These are phyloP conservation scores for Zenarchopterus dispar DNA, from an alignment of 2,797 vertebrate species.

Conservation along the genomic window DNA sequence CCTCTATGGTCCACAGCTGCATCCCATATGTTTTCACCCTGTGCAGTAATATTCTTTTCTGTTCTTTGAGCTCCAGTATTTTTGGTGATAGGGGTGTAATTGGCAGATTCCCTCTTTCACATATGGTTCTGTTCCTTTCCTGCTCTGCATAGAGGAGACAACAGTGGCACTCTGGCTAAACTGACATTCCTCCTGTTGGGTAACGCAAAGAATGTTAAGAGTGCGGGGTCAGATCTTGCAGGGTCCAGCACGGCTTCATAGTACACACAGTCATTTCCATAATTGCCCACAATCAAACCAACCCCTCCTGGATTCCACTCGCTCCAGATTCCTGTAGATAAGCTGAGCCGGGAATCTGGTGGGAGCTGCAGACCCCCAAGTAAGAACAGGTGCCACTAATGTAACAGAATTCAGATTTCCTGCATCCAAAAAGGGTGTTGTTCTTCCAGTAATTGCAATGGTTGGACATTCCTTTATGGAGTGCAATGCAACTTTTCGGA, in stretches of 20 bases:
- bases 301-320: slow-evolving; percentile 80
- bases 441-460: slow-evolving; percentile 68
- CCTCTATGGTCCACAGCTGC: slow-evolving; percentile 77
- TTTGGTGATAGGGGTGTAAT: slow-evolving; percentile 37
- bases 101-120: slow-evolving; percentile 49
- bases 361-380: slow-evolving; percentile 81
- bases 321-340: slow-evolving; percentile 83
- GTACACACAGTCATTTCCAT: slow-evolving; percentile 80
- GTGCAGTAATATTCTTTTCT: slow-evolving; percentile 49
- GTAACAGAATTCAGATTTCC: slow-evolving; percentile 77
- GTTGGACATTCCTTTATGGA: slow-evolving; percentile 71
- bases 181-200: slow-evolving; percentile 67
- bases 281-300: slow-evolving; percentile 85
- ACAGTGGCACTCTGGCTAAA: slow-evolving; percentile 57
- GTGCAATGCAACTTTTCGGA: slow-evolving; percentile 75
- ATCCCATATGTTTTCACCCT: slow-evolving; percentile 79
- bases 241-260: slow-evolving; percentile 69
- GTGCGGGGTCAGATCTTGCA: slow-evolving; percentile 67
- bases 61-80: slow-evolving; percentile 45
- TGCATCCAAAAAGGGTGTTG: slow-evolving; percentile 44
- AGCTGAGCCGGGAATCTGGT: slow-evolving; percentile 75
- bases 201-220: slow-evolving; percentile 69
- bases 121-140: slow-evolving; percentile 38
- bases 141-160: slow-evolving; percentile 42
- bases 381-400: slow-evolving; percentile 85